A percentile compares a stretch with the other conserved stretches of the same genome.
Conservation (phyloP, 2,113 vertebrate genomes). For the Oreochromis aureus region DNA sequence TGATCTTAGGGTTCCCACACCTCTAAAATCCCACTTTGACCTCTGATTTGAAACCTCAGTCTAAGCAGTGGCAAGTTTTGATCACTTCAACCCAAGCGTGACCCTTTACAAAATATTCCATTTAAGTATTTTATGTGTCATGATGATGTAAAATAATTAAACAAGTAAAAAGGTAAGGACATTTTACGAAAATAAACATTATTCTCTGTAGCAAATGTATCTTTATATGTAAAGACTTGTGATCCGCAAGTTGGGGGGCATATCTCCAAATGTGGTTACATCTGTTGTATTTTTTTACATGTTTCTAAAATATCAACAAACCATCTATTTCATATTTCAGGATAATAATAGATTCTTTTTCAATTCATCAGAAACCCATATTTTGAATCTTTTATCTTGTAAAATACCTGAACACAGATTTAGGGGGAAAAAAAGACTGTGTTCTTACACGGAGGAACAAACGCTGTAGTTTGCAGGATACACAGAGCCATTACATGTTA, state of each 20-base stretch:
- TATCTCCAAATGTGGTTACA: background rate
- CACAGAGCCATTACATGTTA: background rate
- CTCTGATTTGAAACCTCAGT: background rate
- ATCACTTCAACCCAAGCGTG: background rate
- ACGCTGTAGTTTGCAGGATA: background rate
- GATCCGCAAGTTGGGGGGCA: background rate
- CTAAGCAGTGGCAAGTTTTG: background rate
- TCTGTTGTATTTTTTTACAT: background rate
- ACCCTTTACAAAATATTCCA: background rate
- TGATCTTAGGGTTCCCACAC: background rate
- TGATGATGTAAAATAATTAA: background rate
- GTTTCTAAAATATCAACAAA: background rate
- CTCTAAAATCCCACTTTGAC: background rate
- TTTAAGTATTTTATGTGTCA: background rate
- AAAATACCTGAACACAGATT: background rate
- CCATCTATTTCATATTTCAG: rapidly evolving
- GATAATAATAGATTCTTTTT: background rate
- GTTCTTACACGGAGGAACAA: background rate
- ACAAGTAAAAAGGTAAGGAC: background rate
- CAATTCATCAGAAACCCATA: background rate
- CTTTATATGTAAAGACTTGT: background rate
- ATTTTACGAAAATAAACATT: background rate
- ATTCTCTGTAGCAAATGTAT: background rate
- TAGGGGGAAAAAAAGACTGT: rapidly evolving
- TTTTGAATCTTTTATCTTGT: background rate